phyloP scores from a whole-genome alignment of 1,140 invertebrate species.

The Teleogryllus occipitalis region DNA sequence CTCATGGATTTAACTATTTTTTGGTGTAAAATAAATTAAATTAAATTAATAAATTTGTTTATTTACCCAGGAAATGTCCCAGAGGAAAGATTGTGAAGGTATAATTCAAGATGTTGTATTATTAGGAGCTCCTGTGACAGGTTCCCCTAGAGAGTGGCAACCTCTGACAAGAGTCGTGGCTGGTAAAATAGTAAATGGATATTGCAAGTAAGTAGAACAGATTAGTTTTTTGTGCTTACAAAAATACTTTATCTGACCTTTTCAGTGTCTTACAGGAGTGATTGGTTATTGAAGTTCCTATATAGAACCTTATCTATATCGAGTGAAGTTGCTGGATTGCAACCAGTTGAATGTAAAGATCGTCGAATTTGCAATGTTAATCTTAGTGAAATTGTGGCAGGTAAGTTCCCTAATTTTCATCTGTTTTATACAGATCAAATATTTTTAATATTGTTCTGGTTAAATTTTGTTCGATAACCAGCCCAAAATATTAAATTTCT shows the following conservation, averaged over 20 bases:
- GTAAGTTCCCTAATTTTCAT: slow-evolving; percentile 30
- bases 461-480: too few species aligned
- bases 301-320: slow-evolving; percentile 52
- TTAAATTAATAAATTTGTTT: background rate
- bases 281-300: slow-evolving; percentile 61
- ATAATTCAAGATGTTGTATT: slow-evolving; percentile 64
- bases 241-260: background rate
- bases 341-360: slow-evolving; percentile 45
- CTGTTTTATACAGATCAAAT: too few species aligned
- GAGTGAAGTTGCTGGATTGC: slow-evolving; percentile 51
- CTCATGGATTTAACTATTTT: background rate
- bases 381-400: slow-evolving; percentile 45
- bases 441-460: too few species aligned
- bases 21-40: background rate
- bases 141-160: slow-evolving; percentile 45
- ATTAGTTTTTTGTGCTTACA: background rate
- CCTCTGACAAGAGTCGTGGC: slow-evolving; percentile 47
- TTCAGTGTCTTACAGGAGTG: slow-evolving; percentile 37
- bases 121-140: slow-evolving; percentile 57
- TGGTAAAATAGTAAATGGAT: slow-evolving; percentile 59
- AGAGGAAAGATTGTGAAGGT: slow-evolving; percentile 46
- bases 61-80: slow-evolving; percentile 40
- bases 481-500: too few species aligned
- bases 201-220: slow-evolving; percentile 42
- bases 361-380: slow-evolving; percentile 53